These are phyloP conservation scores for Selenia dentaria DNA, from an alignment of 2,888 invertebrate genomes.

Conservation along the genomic window DNA sequence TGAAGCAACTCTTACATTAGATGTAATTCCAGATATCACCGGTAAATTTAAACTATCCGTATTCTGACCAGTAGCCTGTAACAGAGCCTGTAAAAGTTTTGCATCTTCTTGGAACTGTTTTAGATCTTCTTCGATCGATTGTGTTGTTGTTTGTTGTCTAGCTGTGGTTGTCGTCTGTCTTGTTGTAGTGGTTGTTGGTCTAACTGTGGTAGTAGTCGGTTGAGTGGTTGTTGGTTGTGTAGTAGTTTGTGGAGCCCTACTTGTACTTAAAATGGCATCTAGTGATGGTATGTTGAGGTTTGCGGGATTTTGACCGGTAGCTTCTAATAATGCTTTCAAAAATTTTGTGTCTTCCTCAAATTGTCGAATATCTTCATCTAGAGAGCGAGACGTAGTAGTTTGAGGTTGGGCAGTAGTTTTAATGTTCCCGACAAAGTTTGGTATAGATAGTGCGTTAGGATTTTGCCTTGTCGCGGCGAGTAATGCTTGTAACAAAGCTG, in stretches of 20 bases:
- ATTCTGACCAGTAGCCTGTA: constrained; percentile 70
- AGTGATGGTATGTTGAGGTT: constrained; percentile 66
- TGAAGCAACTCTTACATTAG: constrained; percentile 72
- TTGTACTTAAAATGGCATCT: constrained; percentile 50
- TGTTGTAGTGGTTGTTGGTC: constrained; percentile 36
- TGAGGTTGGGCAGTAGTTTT: constrained; percentile 41
- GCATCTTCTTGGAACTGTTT: constrained; percentile 71
- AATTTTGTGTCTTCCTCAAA: constrained; percentile 77
- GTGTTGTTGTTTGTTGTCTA: constrained; percentile 49
- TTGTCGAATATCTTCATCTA: constrained; percentile 74
- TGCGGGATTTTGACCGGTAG: constrained; percentile 71
- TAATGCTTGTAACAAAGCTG: constrained; percentile 63
- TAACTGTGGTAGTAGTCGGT: constrained; percentile 39
- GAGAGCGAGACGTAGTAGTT: constrained; percentile 62
- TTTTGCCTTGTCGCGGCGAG: constrained; percentile 56
- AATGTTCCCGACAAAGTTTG: constrained; percentile 42
- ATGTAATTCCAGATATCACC: constrained; percentile 68
- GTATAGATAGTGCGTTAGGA: constrained; percentile 40
- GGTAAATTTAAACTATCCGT: constrained; percentile 54
- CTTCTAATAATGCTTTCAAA: constrained; percentile 70
- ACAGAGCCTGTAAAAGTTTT: constrained; percentile 70
- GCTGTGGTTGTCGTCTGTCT: constrained; percentile 39
- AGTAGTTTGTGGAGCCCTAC: constrained; percentile 38
- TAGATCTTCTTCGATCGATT: constrained; percentile 60
- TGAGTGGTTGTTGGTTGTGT: constrained; percentile 33